Percentiles rank a stretch among this genome's conserved stretches.
Evolutionary conservation across 2,797 vertebrate species (phyloP).

Genomic region (Pangasius djambal): DNA sequence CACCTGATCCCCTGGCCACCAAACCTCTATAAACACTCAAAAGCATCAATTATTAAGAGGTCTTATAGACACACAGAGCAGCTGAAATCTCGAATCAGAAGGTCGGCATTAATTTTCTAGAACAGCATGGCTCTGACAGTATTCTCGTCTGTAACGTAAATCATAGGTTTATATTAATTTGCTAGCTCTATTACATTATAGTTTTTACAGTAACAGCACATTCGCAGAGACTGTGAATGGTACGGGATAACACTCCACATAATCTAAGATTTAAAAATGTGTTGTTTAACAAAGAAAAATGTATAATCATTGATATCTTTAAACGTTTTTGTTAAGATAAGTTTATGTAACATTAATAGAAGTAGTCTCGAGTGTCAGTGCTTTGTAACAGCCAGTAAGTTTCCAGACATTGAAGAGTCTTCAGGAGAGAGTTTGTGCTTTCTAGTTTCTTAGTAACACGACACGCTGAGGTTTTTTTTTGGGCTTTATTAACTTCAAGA

Average conservation of each 20-base stretch:
- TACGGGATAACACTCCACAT: neutral
- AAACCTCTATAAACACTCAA: constrained; percentile 1
- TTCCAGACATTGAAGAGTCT: neutral
- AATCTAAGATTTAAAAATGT: neutral
- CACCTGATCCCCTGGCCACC: neutral
- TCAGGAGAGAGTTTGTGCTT: neutral
- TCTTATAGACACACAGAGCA: neutral
- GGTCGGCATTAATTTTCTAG: too few relatives aligned
- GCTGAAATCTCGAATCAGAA: neutral
- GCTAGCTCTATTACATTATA: neutral
- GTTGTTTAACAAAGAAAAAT: neutral
- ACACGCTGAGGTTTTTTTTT: neutral
- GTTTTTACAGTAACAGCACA: neutral
- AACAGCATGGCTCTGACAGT: neutral
- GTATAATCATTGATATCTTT: neutral
- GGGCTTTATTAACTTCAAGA: neutral
- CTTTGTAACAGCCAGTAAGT: neutral
- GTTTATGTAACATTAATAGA: neutral
- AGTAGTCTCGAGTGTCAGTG: neutral
- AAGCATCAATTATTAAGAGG: constrained; percentile 6
- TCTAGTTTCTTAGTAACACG: neutral
- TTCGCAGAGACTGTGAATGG: neutral
- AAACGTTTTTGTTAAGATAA: neutral
- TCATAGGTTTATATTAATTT: neutral
- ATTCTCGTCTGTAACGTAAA: neutral